A percentile compares a stretch with the other conserved stretches of the same genome.
Conservation (phyloP, 1,140 invertebrate species). For the Drosophila varians region DNA sequence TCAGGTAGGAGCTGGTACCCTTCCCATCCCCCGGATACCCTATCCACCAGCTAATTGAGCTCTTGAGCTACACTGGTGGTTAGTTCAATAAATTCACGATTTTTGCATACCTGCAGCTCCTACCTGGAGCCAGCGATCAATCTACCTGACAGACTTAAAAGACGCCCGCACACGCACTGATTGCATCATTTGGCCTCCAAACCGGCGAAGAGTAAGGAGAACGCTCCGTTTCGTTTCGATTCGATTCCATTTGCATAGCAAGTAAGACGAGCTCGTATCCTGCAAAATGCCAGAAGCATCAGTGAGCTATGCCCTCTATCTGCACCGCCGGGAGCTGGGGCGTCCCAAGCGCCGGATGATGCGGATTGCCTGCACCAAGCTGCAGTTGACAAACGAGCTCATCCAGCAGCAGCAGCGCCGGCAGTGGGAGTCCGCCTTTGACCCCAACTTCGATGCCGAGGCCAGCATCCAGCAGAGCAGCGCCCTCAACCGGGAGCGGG, state of each 20-base stretch:
- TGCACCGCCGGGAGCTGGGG: slow-evolving; percentile 52
- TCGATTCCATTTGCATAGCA: slow-evolving; percentile 28
- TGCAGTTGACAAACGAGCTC: slow-evolving; percentile 66
- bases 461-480: slow-evolving; percentile 35
- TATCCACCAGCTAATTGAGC: slow-evolving; percentile 34
- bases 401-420: slow-evolving; percentile 36
- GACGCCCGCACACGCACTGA: slow-evolving; percentile 31
- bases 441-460: slow-evolving; percentile 18
- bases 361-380: slow-evolving; percentile 54
- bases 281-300: slow-evolving; percentile 17
- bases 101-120: slow-evolving; percentile 21
- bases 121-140: slow-evolving; percentile 4
- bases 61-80: slow-evolving; percentile 24
- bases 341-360: slow-evolving; percentile 55
- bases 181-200: slow-evolving; percentile 64
- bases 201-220: slow-evolving; percentile 18
- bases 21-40: background rate
- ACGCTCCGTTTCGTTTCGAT: slow-evolving; percentile 16
- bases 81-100: slow-evolving; percentile 36
- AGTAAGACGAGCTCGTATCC: background rate
- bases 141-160: slow-evolving; percentile 56
- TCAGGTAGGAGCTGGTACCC: slow-evolving; percentile 8
- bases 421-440: slow-evolving; percentile 46
- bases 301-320: slow-evolving; percentile 60
- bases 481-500: slow-evolving; percentile 47